A percentile compares a stretch with the other conserved stretches of the same genome.
Evolutionary conservation across 2,888 invertebrate genomes (phyloP).

Genomic region (Heteromurus nitidus): DNA sequence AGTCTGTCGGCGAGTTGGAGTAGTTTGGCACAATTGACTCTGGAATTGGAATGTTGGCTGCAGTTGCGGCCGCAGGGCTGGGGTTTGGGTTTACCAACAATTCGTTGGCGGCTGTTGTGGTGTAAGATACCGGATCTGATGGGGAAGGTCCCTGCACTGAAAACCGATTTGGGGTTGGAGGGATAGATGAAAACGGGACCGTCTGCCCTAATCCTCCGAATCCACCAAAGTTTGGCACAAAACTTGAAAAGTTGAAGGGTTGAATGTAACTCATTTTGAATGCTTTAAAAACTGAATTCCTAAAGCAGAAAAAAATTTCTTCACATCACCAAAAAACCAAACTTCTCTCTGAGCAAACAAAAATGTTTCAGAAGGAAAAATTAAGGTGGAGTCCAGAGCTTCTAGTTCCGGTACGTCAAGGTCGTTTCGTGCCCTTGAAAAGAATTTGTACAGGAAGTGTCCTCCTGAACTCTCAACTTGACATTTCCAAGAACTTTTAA

Average conservation of each 20-base stretch:
- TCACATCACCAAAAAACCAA: background rate
- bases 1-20: constrained; percentile 65
- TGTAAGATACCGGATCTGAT: constrained; percentile 11
- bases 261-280: constrained; percentile 72
- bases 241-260: constrained; percentile 71
- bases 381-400: background rate
- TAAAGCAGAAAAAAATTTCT: constrained; percentile 12
- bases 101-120: constrained; percentile 44
- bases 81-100: constrained; percentile 45
- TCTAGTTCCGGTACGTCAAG: constrained; percentile 63
- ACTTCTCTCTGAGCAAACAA: background rate
- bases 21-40: constrained; percentile 68
- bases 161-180: constrained; percentile 22
- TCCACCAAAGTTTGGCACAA: constrained; percentile 60
- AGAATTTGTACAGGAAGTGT: background rate
- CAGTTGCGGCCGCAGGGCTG: constrained; percentile 40
- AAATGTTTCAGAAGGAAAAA: background rate
- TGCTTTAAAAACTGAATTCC: constrained; percentile 23
- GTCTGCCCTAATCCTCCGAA: constrained; percentile 30
- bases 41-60: constrained; percentile 62
- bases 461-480: constrained; percentile 16
- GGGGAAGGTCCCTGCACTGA: constrained; percentile 4
- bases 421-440: constrained; percentile 44
- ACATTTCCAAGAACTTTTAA: too few species aligned
- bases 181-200: background rate